phyloP scores from a whole-genome alignment of 2,888 invertebrate species.

The Rhingia campestris region DNA sequence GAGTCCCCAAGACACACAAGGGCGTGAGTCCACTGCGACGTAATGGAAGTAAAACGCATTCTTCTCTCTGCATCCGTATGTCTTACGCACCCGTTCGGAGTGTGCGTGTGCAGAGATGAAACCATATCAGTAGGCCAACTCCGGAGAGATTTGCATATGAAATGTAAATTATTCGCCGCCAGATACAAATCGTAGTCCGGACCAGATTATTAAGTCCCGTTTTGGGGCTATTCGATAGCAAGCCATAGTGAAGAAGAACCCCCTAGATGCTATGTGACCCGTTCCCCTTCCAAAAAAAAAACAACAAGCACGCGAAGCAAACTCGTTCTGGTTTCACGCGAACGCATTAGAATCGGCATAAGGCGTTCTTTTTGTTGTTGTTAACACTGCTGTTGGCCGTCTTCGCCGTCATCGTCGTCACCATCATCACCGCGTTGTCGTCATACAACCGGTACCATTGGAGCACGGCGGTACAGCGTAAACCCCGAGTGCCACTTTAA shows the following conservation, averaged over 20 bases:
- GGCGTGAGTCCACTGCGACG: conserved; percentile 29
- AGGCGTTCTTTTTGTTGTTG: conserved; percentile 36
- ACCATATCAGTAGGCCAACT: conserved; percentile 71
- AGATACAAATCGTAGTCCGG: conserved; percentile 58
- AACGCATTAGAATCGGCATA: conserved; percentile 68
- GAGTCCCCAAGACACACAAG: conserved; percentile 43
- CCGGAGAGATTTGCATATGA: conserved; percentile 64
- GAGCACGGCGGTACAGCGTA: conserved; percentile 25
- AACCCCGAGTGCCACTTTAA: conserved; percentile 56
- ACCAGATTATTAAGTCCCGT: conserved; percentile 63
- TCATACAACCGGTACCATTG: conserved; percentile 58
- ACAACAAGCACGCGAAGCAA: conserved; percentile 42
- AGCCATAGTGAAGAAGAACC: conserved; percentile 24
- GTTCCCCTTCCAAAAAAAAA: conserved; percentile 26
- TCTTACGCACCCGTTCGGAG: neutral
- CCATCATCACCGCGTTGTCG: neutral
- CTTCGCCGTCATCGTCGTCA: conserved; percentile 16
- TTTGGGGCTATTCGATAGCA: conserved; percentile 11
- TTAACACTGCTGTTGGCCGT: conserved; percentile 45
- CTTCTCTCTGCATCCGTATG: conserved; percentile 1
- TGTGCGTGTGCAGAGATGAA: conserved; percentile 38
- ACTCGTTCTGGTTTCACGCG: conserved; percentile 59
- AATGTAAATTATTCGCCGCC: conserved; percentile 15
- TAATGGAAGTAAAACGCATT: neutral
- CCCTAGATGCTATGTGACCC: conserved; percentile 13